Evolutionary conservation across 2,113 vertebrate species (phyloP).

Genomic region (Psilopsiagon aurifrons): DNA sequence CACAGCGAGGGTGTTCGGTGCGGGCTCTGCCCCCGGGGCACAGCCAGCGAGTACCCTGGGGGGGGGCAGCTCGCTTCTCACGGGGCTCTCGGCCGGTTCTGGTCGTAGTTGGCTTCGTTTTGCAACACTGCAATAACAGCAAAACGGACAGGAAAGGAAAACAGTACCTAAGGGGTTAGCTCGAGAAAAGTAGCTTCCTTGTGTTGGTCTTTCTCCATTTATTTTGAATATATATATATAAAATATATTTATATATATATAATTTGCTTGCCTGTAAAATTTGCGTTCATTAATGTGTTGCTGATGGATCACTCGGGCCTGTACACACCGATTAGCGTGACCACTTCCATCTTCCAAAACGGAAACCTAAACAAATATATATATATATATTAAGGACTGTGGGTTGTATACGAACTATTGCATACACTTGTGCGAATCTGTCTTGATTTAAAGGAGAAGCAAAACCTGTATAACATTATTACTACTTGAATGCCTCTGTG

Average conservation of each 20-base stretch:
- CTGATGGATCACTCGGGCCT: slow-evolving; percentile 85
- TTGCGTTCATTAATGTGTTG: slow-evolving; percentile 87
- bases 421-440: slow-evolving; percentile 79
- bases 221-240: slow-evolving; percentile 75
- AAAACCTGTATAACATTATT: slow-evolving; percentile 97
- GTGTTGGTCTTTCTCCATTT: slow-evolving; percentile 75
- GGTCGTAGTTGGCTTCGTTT: slow-evolving; percentile 70
- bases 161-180: slow-evolving; percentile 84
- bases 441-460: slow-evolving; percentile 78
- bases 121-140: slow-evolving; percentile 77
- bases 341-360: slow-evolving; percentile 85
- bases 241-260: slow-evolving; percentile 78
- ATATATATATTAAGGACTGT: slow-evolving; percentile 79
- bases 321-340: slow-evolving; percentile 82
- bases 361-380: slow-evolving; percentile 72
- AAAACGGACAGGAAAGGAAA: slow-evolving; percentile 71
- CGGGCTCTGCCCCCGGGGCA: slow-evolving; percentile 39
- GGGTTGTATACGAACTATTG: slow-evolving; percentile 76
- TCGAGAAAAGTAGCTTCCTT: slow-evolving; percentile 81
- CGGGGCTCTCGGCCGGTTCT: slow-evolving; percentile 49
- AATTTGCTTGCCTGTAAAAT: slow-evolving; percentile 91
- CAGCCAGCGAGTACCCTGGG: slow-evolving; percentile 53
- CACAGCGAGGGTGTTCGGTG: slow-evolving; percentile 63
- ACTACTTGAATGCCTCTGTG: slow-evolving; percentile 99
- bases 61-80: slow-evolving; percentile 61